Evolutionary conservation across 2,888 invertebrate genomes (phyloP).

Genomic region (Portevinia maculata): DNA sequence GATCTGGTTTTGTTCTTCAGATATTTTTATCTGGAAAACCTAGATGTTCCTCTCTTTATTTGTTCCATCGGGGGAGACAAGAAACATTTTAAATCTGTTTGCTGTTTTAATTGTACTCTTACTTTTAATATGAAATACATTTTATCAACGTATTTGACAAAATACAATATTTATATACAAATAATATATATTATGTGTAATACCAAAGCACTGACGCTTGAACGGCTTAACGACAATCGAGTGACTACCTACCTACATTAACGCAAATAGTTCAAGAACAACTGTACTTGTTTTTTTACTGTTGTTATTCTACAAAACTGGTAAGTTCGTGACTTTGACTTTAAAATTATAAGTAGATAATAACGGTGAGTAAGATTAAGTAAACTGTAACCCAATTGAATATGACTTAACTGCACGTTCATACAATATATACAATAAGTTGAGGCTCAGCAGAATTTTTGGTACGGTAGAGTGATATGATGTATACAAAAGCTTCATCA

Average conservation of each 20-base stretch:
- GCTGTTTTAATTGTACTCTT: no score
- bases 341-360: slow-evolving; percentile 22
- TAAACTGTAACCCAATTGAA: slow-evolving; percentile 16
- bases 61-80: no score
- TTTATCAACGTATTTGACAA: no score
- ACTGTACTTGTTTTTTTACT: not conserved
- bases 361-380: slow-evolving; percentile 5
- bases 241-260: not conserved
- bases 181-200: no score
- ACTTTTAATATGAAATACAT: no score
- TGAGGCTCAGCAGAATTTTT: slow-evolving; percentile 9
- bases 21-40: no score
- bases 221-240: no score
- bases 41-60: no score
- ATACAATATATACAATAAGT: slow-evolving; percentile 7
- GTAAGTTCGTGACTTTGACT: slow-evolving; percentile 67
- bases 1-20: no score
- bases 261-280: not conserved
- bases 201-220: no score
- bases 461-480: slow-evolving; percentile 6
- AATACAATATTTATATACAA: no score
- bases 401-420: slow-evolving; percentile 44
- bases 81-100: no score
- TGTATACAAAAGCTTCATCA: slow-evolving; percentile 36
- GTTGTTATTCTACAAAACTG: slow-evolving; percentile 1